Evolutionary conservation across 2,113 vertebrate genomes (phyloP).

Genomic region (Zosterops lateralis): DNA sequence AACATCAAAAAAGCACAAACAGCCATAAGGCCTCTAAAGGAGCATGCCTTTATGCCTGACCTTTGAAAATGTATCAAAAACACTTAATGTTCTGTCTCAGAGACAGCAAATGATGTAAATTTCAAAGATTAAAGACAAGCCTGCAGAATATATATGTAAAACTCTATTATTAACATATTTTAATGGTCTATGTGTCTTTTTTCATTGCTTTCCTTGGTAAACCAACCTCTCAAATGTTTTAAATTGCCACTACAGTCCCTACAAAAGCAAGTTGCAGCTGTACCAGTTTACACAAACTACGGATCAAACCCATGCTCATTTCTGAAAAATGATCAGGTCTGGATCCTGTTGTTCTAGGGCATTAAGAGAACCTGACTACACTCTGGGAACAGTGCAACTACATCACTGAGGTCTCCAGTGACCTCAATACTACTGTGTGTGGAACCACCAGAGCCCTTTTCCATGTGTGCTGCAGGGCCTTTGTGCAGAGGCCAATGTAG

Average conservation of each 20-base stretch:
- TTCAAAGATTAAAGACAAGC: conserved; percentile 25
- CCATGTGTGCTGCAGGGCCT: not conserved
- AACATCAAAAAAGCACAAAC: conserved; percentile 66
- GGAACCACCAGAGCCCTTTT: not conserved
- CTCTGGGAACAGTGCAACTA: not conserved
- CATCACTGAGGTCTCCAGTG: not conserved
- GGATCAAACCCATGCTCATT: not conserved
- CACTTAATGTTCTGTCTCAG: not conserved
- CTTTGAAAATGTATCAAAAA: conserved; percentile 48
- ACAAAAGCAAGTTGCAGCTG: not conserved
- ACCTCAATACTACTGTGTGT: not conserved
- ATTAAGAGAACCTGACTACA: not conserved
- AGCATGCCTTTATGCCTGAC: conserved; percentile 2
- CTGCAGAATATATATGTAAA: not conserved
- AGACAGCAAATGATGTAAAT: not conserved
- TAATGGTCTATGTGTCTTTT: not conserved
- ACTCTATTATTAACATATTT: not conserved
- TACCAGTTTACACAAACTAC: not conserved
- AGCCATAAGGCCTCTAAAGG: conserved; percentile 16
- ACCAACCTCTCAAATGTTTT: not conserved
- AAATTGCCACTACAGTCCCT: not conserved
- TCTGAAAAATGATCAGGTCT: not conserved
- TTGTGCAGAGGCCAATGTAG: not conserved
- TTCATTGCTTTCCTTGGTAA: not conserved
- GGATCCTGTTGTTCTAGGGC: not conserved